Conservation (phyloP, 2,888 invertebrate species). For the Tetragonisca angustula region DNA sequence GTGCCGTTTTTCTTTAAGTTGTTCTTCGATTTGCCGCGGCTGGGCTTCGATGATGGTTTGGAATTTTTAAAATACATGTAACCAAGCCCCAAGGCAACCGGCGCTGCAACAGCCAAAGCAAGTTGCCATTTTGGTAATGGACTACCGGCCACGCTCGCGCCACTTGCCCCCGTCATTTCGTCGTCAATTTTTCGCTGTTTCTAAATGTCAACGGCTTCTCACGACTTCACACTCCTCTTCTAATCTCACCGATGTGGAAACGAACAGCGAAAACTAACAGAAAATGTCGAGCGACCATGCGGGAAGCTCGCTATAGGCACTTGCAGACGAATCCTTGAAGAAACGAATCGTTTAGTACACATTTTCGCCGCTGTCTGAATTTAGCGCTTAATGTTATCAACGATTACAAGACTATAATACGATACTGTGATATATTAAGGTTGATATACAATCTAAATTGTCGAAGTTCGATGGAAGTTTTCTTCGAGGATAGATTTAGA, state of each 20-base stretch:
- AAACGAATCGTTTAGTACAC: constrained; percentile 44
- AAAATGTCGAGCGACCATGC: constrained; percentile 37
- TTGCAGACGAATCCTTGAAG: constrained; percentile 43
- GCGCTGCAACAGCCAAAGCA: constrained; percentile 92
- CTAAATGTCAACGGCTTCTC: neutral
- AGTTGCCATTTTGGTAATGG: constrained; percentile 94
- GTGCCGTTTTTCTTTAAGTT: constrained; percentile 84
- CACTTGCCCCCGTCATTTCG: constrained; percentile 75
- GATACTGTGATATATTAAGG: neutral
- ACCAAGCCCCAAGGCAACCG: constrained; percentile 92
- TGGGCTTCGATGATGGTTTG: constrained; percentile 70
- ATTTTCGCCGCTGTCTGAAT: constrained; percentile 21
- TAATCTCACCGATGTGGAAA: constrained; percentile 26
- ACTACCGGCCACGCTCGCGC: constrained; percentile 81
- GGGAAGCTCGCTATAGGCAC: constrained; percentile 19
- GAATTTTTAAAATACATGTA: constrained; percentile 89
- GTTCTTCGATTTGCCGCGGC: constrained; percentile 70
- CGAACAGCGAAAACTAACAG: constrained; percentile 24
- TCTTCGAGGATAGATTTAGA: too few species aligned
- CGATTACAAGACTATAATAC: neutral
- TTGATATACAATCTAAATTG: neutral
- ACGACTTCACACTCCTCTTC: neutral
- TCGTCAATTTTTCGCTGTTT: constrained; percentile 21
- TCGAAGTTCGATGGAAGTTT: too few species aligned
- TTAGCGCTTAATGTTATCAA: constrained; percentile 18